Evolutionary conservation across 2,888 invertebrate species (phyloP).

Genomic region (Lochmaea capreae): DNA sequence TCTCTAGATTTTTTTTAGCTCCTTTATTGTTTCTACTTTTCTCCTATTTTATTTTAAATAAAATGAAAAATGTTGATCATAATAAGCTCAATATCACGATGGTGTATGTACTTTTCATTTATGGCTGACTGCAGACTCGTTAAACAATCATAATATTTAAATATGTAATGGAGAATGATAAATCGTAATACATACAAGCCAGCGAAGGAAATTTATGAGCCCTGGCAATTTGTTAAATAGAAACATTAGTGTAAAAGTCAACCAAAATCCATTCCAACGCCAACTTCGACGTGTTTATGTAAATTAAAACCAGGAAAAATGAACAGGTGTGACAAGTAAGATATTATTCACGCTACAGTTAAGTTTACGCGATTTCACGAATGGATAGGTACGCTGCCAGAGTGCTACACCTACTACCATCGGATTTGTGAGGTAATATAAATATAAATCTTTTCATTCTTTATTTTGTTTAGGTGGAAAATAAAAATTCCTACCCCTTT

Average conservation of each 20-base stretch:
- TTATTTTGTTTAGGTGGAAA: conserved; percentile 20
- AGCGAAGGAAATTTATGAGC: conserved; percentile 28
- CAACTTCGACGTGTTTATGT: conserved; percentile 44
- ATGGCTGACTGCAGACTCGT: too few relatives aligned
- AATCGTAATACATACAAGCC: conserved; percentile 22
- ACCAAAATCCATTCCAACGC: conserved; percentile 36
- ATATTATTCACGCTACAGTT: conserved; percentile 46
- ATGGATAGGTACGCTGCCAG: conserved; percentile 23
- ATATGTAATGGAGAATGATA: conserved; percentile 17
- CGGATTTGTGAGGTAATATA: conserved; percentile 17
- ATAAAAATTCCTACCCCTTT: conserved; percentile 14
- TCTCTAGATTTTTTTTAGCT: too few relatives aligned
- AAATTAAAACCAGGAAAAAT: conserved; percentile 43
- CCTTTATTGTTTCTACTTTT: too few relatives aligned
- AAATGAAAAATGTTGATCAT: too few relatives aligned
- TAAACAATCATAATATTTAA: neutral
- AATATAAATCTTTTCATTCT: conserved; percentile 29
- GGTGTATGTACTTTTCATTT: too few relatives aligned
- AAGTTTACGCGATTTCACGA: conserved; percentile 41
- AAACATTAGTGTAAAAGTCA: conserved; percentile 42
- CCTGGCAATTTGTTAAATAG: conserved; percentile 41
- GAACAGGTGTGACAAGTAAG: conserved; percentile 47
- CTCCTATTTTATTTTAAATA: too few relatives aligned
- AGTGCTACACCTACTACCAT: conserved; percentile 11
- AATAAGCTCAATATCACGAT: too few relatives aligned